Evolutionary conservation across 1,140 invertebrate species (phyloP).

Genomic region (Platyura marginata): DNA sequence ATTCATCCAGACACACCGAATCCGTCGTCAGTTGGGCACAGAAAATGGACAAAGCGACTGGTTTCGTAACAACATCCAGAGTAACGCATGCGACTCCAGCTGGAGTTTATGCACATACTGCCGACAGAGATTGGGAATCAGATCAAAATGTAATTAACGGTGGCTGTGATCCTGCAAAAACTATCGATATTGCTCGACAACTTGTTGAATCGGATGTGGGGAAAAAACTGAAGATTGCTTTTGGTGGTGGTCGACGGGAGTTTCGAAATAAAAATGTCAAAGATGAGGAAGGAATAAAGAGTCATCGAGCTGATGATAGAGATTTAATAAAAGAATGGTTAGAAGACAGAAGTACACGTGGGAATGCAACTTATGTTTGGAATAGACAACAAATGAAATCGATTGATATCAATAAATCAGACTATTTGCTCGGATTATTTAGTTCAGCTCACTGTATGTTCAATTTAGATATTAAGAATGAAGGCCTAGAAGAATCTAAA

Average conservation of each 20-base stretch:
- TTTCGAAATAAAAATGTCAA: constrained; percentile 25
- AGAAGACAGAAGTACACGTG: constrained; percentile 2
- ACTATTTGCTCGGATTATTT: constrained; percentile 23
- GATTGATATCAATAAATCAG: constrained; percentile 38
- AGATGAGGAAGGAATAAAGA: constrained; percentile 28
- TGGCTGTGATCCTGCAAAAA: constrained; percentile 18
- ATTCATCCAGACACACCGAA: constrained; percentile 29
- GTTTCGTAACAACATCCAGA: constrained; percentile 53
- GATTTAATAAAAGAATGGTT: constrained; percentile 30
- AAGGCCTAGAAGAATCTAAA: constrained; percentile 18
- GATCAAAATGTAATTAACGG: constrained; percentile 30
- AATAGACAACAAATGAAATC: constrained; percentile 15
- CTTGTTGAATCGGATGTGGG: constrained; percentile 38
- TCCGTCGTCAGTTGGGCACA: constrained; percentile 35
- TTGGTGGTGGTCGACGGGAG: constrained; percentile 44
- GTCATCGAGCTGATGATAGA: constrained; percentile 24
- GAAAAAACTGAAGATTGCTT: constrained; percentile 31
- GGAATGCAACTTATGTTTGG: constrained; percentile 3
- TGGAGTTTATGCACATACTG: constrained; percentile 44
- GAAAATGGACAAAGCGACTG: constrained; percentile 41
- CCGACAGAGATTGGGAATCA: constrained; percentile 53
- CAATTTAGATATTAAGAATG: constrained; percentile 31
- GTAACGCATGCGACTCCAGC: constrained; percentile 59
- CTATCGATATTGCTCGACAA: constrained; percentile 32
- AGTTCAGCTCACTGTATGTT: constrained; percentile 30